A percentile compares a stretch with the other conserved stretches of the same genome.
Conservation (phyloP, 2,797 vertebrate genomes). For the Anguilla obscura region DNA sequence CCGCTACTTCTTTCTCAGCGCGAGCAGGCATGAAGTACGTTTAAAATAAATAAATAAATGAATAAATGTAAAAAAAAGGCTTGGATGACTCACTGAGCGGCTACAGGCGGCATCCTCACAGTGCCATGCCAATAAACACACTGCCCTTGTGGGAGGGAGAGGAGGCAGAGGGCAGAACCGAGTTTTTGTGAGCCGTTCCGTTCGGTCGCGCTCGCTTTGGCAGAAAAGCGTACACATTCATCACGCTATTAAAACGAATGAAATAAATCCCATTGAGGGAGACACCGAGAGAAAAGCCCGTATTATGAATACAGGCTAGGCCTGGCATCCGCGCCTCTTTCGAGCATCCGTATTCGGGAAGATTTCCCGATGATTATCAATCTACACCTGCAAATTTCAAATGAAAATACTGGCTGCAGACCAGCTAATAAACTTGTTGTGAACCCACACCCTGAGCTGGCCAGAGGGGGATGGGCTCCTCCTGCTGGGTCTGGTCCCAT, state of each 20-base stretch:
- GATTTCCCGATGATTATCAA: too few relatives aligned
- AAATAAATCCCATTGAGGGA: neutral
- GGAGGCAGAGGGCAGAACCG: neutral
- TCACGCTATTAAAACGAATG: neutral
- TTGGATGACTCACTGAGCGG: conserved; percentile 48
- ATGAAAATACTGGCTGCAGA: too few relatives aligned
- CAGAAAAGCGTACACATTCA: neutral
- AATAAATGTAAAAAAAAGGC: conserved; percentile 28
- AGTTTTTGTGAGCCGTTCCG: neutral
- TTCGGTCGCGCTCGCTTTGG: neutral
- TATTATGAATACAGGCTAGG: neutral
- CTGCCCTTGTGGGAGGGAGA: conserved; percentile 31
- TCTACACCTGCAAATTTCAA: too few relatives aligned
- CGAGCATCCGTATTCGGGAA: too few relatives aligned
- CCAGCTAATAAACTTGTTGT: too few relatives aligned
- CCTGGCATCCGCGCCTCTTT: too few relatives aligned
- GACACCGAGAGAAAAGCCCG: neutral
- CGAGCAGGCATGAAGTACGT: conserved; percentile 40
- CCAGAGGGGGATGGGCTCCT: too few relatives aligned
- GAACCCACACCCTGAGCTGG: too few relatives aligned
- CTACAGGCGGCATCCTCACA: conserved; percentile 50
- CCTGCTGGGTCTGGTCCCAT: too few relatives aligned
- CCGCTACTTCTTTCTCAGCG: conserved; percentile 31
- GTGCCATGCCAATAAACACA: conserved; percentile 40
- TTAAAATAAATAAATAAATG: conserved; percentile 29